A percentile compares a stretch with the other conserved stretches of the same genome.
These are phyloP conservation scores for Pachyrhynchus sulphureomaculatus DNA, from an alignment of 1,140 invertebrate genomes.

Conservation along the genomic window DNA sequence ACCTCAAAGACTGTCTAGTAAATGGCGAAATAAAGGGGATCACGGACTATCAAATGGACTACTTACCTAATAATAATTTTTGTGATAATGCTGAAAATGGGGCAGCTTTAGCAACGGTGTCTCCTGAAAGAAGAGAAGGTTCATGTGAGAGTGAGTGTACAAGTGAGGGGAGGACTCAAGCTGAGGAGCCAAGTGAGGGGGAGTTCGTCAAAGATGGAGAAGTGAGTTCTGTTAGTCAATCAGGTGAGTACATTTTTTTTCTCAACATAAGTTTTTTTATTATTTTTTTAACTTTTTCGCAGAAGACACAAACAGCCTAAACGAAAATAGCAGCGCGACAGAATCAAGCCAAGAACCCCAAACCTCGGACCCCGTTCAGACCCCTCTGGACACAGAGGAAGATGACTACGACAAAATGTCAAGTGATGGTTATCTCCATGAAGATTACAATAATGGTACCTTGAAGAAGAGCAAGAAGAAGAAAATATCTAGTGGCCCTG, in stretches of 20 bases:
- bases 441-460: constrained; percentile 34
- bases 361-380: constrained; percentile 26
- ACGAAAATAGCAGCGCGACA: constrained; percentile 27
- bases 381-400: constrained; percentile 24
- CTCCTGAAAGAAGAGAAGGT: constrained; percentile 7
- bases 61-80: constrained; percentile 39
- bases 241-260: constrained; percentile 12
- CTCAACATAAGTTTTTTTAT: background rate
- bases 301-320: constrained; percentile 28
- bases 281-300: background rate
- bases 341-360: constrained; percentile 30
- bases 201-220: constrained; percentile 15
- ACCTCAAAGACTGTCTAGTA: constrained; percentile 26
- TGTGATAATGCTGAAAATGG: constrained; percentile 32
- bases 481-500: constrained; percentile 34
- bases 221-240: constrained; percentile 16
- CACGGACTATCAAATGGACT: constrained; percentile 4
- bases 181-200: constrained; percentile 7
- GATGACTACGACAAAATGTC: constrained; percentile 17
- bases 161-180: constrained; percentile 8
- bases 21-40: constrained; percentile 30
- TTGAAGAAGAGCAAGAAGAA: constrained; percentile 33
- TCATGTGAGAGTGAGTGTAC: constrained; percentile 26
- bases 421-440: constrained; percentile 20
- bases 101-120: constrained; percentile 3